These are phyloP conservation scores for Ptychadena robeensis DNA, from an alignment of 2,797 vertebrate species.

Conservation along the genomic window DNA sequence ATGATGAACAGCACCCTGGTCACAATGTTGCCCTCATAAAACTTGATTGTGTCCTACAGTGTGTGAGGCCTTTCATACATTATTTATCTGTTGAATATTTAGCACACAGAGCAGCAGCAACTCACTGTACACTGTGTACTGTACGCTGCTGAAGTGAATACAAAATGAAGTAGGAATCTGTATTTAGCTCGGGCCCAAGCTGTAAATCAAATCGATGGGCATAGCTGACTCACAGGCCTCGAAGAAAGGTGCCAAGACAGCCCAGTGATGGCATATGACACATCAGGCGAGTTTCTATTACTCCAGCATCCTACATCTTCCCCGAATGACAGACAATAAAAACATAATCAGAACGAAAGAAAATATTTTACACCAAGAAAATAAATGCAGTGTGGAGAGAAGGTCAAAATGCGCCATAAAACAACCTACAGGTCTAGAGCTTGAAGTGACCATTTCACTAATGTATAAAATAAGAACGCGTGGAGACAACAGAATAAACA, in stretches of 20 bases:
- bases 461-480: too few relatives aligned
- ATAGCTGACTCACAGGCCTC: background rate
- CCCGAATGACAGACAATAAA: too few relatives aligned
- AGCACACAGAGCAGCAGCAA: conserved; percentile 3
- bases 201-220: background rate
- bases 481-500: too few relatives aligned
- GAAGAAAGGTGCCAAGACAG: background rate
- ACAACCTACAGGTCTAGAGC: too few relatives aligned
- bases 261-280: background rate
- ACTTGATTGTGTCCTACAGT: conserved; percentile 28
- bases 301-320: background rate
- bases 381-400: too few relatives aligned
- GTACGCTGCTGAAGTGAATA: background rate
- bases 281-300: background rate
- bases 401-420: too few relatives aligned
- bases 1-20: conserved; percentile 33
- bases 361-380: too few relatives aligned
- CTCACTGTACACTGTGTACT: conserved; percentile 10
- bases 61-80: conserved; percentile 22
- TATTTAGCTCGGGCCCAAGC: background rate
- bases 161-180: background rate
- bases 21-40: conserved; percentile 42
- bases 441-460: too few relatives aligned
- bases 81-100: conserved; percentile 28
- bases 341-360: too few relatives aligned